Percentiles rank a stretch among this genome's conserved stretches.
Evolutionary conservation across 2,113 vertebrate species (phyloP).

Genomic region (Phrynosoma blainvillii): DNA sequence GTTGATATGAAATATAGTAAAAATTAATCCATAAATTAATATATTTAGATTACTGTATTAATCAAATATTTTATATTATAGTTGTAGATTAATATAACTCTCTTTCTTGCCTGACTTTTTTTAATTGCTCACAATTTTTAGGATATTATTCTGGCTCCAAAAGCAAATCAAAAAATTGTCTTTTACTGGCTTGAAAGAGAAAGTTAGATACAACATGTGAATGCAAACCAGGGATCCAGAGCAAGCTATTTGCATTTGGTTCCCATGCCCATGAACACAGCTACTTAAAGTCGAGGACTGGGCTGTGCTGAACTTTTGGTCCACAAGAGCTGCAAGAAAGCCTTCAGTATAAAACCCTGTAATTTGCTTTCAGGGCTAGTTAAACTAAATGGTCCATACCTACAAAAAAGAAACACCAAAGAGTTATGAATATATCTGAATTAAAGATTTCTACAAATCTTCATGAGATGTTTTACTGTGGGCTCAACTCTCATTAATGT

Average conservation of each 20-base stretch:
- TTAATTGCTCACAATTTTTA: not conserved
- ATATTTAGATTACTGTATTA: too few species aligned
- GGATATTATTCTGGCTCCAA: not conserved
- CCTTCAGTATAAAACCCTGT: not conserved
- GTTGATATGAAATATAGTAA: too few species aligned
- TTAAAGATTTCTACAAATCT: slow-evolving; percentile 5
- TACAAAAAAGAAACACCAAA: not conserved
- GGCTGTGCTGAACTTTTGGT: not conserved
- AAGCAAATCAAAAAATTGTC: not conserved
- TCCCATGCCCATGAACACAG: not conserved
- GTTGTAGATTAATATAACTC: not conserved
- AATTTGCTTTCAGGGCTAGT: slow-evolving; percentile 7
- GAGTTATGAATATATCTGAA: not conserved
- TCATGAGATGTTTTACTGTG: not conserved
- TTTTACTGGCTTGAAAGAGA: too few species aligned
- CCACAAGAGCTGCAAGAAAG: not conserved
- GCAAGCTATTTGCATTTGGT: not conserved
- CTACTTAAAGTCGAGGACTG: not conserved
- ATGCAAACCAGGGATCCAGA: not conserved
- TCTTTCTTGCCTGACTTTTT: not conserved
- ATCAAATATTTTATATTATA: not conserved
- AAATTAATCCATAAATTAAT: too few species aligned
- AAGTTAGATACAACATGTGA: too few species aligned
- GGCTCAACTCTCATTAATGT: not conserved
- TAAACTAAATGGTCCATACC: slow-evolving; percentile 8